Conservation (phyloP, 2,797 vertebrate genomes). For the Thripadectes ignobilis region DNA sequence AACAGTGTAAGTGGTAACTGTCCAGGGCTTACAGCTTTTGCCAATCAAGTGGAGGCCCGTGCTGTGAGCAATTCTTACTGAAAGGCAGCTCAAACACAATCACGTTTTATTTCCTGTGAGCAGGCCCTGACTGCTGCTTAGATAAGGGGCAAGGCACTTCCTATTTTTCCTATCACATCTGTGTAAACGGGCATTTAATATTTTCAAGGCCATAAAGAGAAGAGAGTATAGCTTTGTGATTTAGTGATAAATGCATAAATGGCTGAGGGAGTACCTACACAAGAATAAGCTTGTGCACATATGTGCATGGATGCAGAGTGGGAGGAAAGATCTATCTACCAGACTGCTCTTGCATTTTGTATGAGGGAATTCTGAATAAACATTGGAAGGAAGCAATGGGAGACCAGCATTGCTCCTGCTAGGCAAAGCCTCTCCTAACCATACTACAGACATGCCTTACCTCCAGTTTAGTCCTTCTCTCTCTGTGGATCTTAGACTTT, state of each 20-base stretch:
- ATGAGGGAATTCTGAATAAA: not conserved
- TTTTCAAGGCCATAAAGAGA: not conserved
- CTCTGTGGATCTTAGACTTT: not conserved
- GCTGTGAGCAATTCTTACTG: not conserved
- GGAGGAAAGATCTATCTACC: not conserved
- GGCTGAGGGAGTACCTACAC: not conserved
- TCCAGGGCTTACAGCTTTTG: not conserved
- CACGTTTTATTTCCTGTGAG: not conserved
- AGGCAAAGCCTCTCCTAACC: not conserved
- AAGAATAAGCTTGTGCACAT: not conserved
- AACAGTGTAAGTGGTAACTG: accelerated
- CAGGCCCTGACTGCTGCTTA: not conserved
- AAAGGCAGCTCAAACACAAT: not conserved
- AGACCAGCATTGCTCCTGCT: not conserved
- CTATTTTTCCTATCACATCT: not conserved
- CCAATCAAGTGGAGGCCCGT: not conserved
- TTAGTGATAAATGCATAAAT: not conserved
- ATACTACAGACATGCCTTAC: not conserved
- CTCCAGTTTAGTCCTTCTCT: not conserved
- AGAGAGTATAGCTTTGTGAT: not conserved
- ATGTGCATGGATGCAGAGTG: not conserved
- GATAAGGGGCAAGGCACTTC: not conserved
- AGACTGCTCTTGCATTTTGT: not conserved
- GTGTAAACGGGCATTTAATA: not conserved
- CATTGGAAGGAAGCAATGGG: not conserved